Percentiles rank a stretch among this genome's conserved stretches.
These are phyloP conservation scores for Ophthalmolycus amberensis DNA, from an alignment of 2,113 vertebrate genomes.

Conservation along the genomic window DNA sequence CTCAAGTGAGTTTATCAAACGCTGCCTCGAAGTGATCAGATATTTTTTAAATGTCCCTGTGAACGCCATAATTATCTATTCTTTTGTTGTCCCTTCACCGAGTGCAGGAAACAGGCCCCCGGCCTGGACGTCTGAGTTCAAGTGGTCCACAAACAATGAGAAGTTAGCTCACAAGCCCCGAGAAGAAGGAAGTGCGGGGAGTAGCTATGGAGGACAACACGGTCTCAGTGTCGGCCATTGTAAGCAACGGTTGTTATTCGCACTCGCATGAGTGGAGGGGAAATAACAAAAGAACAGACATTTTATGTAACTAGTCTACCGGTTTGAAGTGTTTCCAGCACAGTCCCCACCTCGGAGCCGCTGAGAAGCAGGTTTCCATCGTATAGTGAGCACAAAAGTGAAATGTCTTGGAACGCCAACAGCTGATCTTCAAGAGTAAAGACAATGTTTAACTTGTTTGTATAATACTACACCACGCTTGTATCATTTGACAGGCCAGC, in stretches of 20 bases:
- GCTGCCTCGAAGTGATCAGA: constrained; percentile 37
- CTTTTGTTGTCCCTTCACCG: constrained; percentile 51
- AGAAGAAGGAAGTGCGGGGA: constrained; percentile 70
- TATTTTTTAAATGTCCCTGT: constrained; percentile 43
- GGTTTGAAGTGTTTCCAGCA: constrained; percentile 55
- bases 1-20: constrained; percentile 48
- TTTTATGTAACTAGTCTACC: constrained; percentile 49
- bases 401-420: constrained; percentile 9
- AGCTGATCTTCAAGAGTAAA: constrained; percentile 1
- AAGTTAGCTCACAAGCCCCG: constrained; percentile 60
- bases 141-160: constrained; percentile 72
- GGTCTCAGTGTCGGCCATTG: constrained; percentile 62
- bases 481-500: background rate
- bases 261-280: constrained; percentile 58
- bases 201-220: constrained; percentile 59
- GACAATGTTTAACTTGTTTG: constrained; percentile 12
- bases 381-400: background rate
- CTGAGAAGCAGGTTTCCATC: background rate
- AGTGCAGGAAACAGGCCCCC: constrained; percentile 65
- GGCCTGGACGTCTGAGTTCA: constrained; percentile 45
- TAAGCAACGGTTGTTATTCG: constrained; percentile 67
- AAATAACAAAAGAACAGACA: constrained; percentile 64
- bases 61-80: constrained; percentile 59
- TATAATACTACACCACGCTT: constrained; percentile 36
- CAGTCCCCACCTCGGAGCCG: background rate